Base-by-base conservation (phyloP, 2,888 invertebrate genomes). In the Campaea margaritaria region DNA sequence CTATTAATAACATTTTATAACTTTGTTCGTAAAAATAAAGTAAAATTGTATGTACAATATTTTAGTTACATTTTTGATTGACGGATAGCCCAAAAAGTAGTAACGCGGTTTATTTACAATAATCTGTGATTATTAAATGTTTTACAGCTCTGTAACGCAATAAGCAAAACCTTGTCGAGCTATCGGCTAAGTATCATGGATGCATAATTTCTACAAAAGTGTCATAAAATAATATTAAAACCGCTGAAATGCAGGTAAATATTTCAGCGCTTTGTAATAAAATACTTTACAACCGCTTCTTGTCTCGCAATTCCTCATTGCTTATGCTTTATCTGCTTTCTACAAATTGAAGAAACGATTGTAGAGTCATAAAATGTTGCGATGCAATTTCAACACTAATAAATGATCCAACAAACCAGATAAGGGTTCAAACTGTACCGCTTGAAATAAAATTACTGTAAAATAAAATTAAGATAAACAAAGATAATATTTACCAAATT, bases 401-500 rank as follows among this genome's bases (percentile, higher is more conserved):
- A 56, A 64, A 58, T 55, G 54, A 46, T 53, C 12, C 62, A 65
- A 51, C 41, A 48, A 38, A 63, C 62, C 45, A 21, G 34, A 31
- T 16, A 42, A 36, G 15, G 8, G 39, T 53, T 67, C 68, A 73
- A 80, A 79, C 72, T 73, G 70, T 78, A 75, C 69, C 75, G 72
- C 67, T 64, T 43, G 45, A 53, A 61, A 51, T 55, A 60, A 67
- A 69, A 63, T 73, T 64, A 68, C 60, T 74, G 69, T 65, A 50
- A 42, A 58, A 54, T 36, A 47, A 47, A 51, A 60, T 38, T 10
- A 51, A 62, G 65, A 59, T 63, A 73, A 69, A 68, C 68, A 73
- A 70, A 70, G 70, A 59, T 65, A 75, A 85, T 85, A 87, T 79
- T 88, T 87, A 86, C 84, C 84, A 83, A 81, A 79, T 75, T 78